A percentile compares a stretch with the other conserved stretches of the same genome.
These are phyloP conservation scores for Hesperophylax magnus DNA, from an alignment of 1,140 invertebrate genomes.

Conservation along the genomic window DNA sequence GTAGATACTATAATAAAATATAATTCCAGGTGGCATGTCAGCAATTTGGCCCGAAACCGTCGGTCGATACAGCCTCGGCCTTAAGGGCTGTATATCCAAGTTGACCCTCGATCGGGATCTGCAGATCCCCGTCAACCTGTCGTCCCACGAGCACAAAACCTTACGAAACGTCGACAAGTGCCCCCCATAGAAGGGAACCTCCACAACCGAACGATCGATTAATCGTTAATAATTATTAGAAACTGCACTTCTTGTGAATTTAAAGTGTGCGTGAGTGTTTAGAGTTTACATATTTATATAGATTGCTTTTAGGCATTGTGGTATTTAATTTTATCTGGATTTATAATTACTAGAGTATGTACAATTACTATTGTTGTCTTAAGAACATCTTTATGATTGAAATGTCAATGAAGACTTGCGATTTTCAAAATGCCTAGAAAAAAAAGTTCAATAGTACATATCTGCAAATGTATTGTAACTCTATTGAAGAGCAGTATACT, in stretches of 20 bases:
- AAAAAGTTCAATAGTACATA: no score
- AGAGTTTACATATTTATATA: constrained; percentile 14
- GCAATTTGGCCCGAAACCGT: constrained; percentile 68
- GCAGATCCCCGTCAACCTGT: constrained; percentile 67
- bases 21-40: constrained; percentile 65
- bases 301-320: constrained; percentile 31
- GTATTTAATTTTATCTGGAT: background rate
- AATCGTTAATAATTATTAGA: constrained; percentile 13
- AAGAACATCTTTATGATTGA: no score
- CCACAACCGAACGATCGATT: background rate
- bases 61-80: constrained; percentile 65
- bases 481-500: no score
- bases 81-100: constrained; percentile 68
- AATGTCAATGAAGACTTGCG: no score
- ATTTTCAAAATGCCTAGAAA: no score
- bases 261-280: constrained; percentile 31
- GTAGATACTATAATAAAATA: no score
- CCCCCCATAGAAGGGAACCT: constrained; percentile 58
- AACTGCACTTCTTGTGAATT: constrained; percentile 37
- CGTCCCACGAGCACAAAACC: constrained; percentile 67
- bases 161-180: constrained; percentile 69
- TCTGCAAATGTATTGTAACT: no score
- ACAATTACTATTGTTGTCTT: no score
- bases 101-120: constrained; percentile 68
- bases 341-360: no score